Base-by-base conservation (phyloP, 2,113 vertebrate species). In the Seriola dumerili region DNA sequence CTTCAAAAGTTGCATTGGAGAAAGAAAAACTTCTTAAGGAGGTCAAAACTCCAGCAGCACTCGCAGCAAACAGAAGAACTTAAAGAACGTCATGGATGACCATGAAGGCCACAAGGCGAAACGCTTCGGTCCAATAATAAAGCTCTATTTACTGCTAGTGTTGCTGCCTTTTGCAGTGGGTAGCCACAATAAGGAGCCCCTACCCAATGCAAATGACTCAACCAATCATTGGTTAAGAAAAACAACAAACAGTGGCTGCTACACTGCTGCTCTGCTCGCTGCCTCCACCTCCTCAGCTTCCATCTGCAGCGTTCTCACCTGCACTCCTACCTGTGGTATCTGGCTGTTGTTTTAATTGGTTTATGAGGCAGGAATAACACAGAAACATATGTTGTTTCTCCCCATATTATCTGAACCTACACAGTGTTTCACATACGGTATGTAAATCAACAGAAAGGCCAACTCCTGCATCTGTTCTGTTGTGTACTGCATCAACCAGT, bases 381-480 rank as follows among this genome's bases (percentile, higher is more conserved):
- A 36, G 34, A 52, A 67, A 66, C 11, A 75, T 32, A 25, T 38
- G 69, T 44, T 50, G 48, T 19, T 19, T 50, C 48, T 50, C 48
- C 48, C 6, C 5, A 11, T 19, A 19, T 50, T 17, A 48, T 46
- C 5, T 48, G 46, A 1, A 5, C 14, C 62, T 23, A 11, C 9
- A 50, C 17, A 50, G 55, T 19, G 12, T 74, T 75, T 69, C 25
- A 13, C 70, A 40, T 44, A 29, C 17, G 21, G 38, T 48, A 75
- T 65, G 65, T 36, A 72, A 90, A 82, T 65, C 48, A 13, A 52
- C 55, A 57, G 8, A 59, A 74, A 66, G 68, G 46, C 59, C 34
- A 8, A 5, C 40, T 64, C 6, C 40, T 48, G 74, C 72, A 71
- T 74, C 81, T 72, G 69, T 80, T 79, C 44, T 64, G 57, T 4